Conservation (phyloP, 1,140 invertebrate species). For the Agraylea sexmaculata region DNA sequence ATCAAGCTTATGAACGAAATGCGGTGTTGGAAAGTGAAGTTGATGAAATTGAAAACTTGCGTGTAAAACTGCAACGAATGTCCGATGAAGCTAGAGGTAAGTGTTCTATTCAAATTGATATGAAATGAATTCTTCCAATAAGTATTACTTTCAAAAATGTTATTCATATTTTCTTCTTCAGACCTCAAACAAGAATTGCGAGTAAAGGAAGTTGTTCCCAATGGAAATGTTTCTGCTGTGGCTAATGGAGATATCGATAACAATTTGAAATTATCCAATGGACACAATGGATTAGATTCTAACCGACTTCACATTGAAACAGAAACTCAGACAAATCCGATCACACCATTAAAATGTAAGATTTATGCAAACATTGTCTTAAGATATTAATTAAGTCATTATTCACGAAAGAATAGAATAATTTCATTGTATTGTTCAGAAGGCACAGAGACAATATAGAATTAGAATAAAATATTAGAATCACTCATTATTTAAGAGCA, state of each 20-base stretch:
- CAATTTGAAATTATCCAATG: conserved; percentile 46
- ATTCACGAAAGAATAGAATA: too few species aligned
- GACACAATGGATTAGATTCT: conserved; percentile 43
- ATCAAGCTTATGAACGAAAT: conserved; percentile 93
- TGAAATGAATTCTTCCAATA: too few species aligned
- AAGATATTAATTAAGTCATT: too few species aligned
- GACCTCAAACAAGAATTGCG: conserved; percentile 83
- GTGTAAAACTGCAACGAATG: conserved; percentile 82
- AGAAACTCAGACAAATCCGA: conserved; percentile 47
- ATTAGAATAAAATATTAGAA: too few species aligned
- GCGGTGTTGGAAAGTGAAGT: conserved; percentile 92
- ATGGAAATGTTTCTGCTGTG: conserved; percentile 14
- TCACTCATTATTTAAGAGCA: too few species aligned
- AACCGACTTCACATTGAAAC: conserved; percentile 55
- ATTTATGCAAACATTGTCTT: too few species aligned
- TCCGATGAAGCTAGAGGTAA: conserved; percentile 95
- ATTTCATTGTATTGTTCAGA: too few species aligned
- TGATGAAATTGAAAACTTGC: conserved; percentile 88
- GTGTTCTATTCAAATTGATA: conserved; percentile 17
- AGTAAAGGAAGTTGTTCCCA: conserved; percentile 43
- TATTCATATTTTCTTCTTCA: conserved; percentile 35
- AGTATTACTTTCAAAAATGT: too few species aligned
- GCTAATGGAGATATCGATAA: conserved; percentile 29
- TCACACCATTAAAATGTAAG: conserved; percentile 49
- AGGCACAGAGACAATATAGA: too few species aligned